Evolutionary conservation across 2,888 invertebrate species (phyloP), one percentile per base, ranked within the genome.

Genomic region (Pyrrhosoma nymphula): DNA sequence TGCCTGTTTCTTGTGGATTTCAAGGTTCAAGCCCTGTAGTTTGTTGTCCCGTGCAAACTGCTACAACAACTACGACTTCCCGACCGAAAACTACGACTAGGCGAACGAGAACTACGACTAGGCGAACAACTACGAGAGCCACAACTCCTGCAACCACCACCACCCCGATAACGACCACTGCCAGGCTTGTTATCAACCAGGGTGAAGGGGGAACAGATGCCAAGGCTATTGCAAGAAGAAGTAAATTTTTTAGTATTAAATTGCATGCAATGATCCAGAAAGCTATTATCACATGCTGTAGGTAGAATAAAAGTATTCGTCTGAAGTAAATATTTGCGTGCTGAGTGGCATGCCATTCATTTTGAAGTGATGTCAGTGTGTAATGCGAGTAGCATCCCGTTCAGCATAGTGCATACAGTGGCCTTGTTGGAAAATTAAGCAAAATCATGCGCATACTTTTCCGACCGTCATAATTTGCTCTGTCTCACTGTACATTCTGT

Each of bases 201-300:
- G 16, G 30, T 30, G 14, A 0, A 26, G 82, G 82, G 35, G 35
- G 18, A 82, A 35, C 30, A 30, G 18, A 82, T 18, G 35, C 82
- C 14, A 35, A 82, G 35, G 6, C 82, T 3, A 82, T 82, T 82
- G 82, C 82, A 3, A 35, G 35, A 18, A 82, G 82, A 82, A 82
- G 82, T 82, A 82, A 91, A 55, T 90, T 60, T 89, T 95, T 95
- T 47, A 82, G 93, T 90, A 95, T 95, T 95, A 95, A 69, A 95
- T 88, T 90, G 95, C 60, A 95, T 95, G 91, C n/a, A 12, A 95
- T 39, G 90, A 60, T 20, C 60, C 1, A 8, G 0, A 2, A 60
- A 60, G 60, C 16, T 60, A 20, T 60, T 60, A 4, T 47, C 47
- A 47, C 47, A 47, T 47, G 47, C 47, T 47, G 47, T 47, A 8